Evolutionary conservation across 2,797 vertebrate species (phyloP).

Genomic region (Fundulus diaphanus): DNA sequence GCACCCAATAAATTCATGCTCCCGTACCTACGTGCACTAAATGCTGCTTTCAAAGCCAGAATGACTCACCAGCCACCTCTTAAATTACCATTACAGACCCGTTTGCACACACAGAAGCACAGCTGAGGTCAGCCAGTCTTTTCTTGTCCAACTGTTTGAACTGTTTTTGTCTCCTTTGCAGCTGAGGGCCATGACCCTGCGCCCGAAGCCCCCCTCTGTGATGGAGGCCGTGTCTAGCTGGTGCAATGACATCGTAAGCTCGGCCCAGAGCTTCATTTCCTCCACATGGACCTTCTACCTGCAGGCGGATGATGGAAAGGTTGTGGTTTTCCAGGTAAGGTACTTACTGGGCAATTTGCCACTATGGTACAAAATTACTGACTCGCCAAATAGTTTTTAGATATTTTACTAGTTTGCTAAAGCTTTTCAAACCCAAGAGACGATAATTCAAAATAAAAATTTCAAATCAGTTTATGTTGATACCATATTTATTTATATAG

Average conservation of each 20-base stretch:
- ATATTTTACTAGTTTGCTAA: background rate
- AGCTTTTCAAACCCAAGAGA: background rate
- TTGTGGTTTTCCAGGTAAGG: constrained; percentile 95
- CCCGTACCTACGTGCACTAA: constrained; percentile 3
- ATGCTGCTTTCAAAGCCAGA: background rate
- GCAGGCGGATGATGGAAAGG: constrained; percentile 93
- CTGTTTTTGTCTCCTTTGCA: constrained; percentile 46
- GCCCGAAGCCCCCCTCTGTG: constrained; percentile 82
- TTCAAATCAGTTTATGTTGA: background rate
- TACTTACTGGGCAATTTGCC: background rate
- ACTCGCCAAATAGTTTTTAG: background rate
- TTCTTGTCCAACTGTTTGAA: background rate
- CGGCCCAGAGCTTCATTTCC: constrained; percentile 95
- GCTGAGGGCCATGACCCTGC: constrained; percentile 82
- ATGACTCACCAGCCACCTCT: constrained; percentile 1
- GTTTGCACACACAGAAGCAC: constrained; percentile 2
- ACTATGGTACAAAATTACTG: background rate
- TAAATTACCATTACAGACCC: constrained; percentile 8
- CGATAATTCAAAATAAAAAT: no score
- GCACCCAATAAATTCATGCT: constrained; percentile 10
- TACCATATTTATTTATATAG: no score
- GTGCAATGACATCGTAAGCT: constrained; percentile 94
- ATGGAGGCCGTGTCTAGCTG: constrained; percentile 90
- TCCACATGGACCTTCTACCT: constrained; percentile 99
- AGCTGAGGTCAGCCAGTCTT: background rate